Conservation (phyloP, 23 tunicate species). For the Halocynthia aurantium region DNA sequence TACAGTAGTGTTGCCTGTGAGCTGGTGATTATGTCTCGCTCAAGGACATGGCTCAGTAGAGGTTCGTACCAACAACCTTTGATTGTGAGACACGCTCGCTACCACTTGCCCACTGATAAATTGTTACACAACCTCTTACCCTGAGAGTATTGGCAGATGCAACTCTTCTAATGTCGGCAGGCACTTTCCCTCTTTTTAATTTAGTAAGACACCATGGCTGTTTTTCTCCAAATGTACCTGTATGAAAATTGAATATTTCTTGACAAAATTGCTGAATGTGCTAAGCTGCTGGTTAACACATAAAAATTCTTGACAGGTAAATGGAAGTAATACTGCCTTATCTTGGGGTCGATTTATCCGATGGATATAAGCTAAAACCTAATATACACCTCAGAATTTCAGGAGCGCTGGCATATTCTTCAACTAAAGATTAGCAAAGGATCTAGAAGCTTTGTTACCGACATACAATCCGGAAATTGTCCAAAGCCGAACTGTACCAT, state of each 20-base stretch:
- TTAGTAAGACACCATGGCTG: conserved; percentile 35
- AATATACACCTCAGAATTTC: neutral
- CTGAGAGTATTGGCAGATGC: conserved; percentile 76
- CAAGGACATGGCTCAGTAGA: no score
- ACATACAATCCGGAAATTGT: conserved; percentile 46
- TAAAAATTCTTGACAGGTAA: neutral
- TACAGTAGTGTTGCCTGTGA: no score
- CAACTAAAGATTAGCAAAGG: neutral
- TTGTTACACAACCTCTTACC: conserved; percentile 15
- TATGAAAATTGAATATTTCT: neutral
- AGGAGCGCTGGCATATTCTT: neutral
- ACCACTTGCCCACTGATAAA: neutral
- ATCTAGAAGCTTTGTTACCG: conserved; percentile 26
- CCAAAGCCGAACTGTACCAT: conserved; percentile 83
- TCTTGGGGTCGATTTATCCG: neutral
- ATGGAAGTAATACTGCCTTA: neutral
- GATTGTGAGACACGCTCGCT: no score
- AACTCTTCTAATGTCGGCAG: conserved; percentile 64
- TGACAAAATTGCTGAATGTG: neutral
- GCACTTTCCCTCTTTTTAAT: conserved; percentile 22
- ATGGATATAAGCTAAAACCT: neutral
- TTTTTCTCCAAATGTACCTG: conserved; percentile 78
- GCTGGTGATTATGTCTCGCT: no score
- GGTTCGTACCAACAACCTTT: no score
- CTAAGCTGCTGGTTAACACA: neutral